Evolutionary conservation across 2,888 invertebrate species (phyloP).

Genomic region (Chelonus formosanus): DNA sequence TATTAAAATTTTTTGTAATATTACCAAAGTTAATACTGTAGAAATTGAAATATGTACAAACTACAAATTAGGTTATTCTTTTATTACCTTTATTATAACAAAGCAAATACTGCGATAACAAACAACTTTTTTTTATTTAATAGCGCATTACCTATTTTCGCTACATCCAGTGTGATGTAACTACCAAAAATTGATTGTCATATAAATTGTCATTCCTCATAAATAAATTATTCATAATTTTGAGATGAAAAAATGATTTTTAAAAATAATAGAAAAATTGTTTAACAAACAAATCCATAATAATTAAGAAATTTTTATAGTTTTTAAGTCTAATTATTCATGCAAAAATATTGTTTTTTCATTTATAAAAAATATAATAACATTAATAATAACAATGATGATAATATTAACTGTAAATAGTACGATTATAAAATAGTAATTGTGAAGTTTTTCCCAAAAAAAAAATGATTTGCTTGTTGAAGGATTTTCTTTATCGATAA

Average conservation of each 20-base stretch:
- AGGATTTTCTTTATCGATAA: no score
- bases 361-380: not conserved
- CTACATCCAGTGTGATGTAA: constrained; percentile 28
- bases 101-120: constrained; percentile 42
- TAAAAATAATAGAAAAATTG: not conserved
- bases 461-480: no score
- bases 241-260: not conserved
- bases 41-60: constrained; percentile 40
- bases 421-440: no score
- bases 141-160: constrained; percentile 11
- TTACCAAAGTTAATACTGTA: constrained; percentile 27
- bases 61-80: constrained; percentile 35
- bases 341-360: no score
- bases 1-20: not conserved
- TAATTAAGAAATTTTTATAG: no score
- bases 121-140: constrained; percentile 31
- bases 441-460: no score
- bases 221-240: constrained; percentile 1
- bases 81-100: constrained; percentile 28
- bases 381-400: no score
- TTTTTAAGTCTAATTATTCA: no score
- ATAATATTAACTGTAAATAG: no score
- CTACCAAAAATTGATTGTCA: constrained; percentile 46
- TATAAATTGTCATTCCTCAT: constrained; percentile 34
- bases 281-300: no score